Base-by-base conservation (phyloP, 2,888 invertebrate species). In the Thumatha senex region DNA sequence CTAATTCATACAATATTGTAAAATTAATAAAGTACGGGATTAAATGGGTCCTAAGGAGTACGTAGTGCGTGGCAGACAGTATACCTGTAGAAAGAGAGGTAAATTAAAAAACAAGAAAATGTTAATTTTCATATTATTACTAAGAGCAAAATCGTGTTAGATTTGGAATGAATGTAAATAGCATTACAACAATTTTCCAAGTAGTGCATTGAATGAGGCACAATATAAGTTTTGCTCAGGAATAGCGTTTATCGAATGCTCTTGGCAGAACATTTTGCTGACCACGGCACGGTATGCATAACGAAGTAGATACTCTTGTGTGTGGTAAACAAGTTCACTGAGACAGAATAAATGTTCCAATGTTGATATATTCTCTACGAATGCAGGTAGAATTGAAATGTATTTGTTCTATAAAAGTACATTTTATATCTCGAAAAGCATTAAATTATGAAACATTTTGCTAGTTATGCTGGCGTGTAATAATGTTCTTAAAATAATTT, bases 211-310 rank as follows among this genome's bases (percentile, higher is more conserved):
- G 46, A 46, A 55, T 51, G 53, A 55, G 52, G 50, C 61, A 74
- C 71, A 75, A 77, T 76, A 71, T 70, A 70, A 74, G 70, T 69
- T 75, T 74, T 59, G 59, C 69, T 70, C 75, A 70, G 70, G 74
- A 74, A 76, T 80, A 77, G 74, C 72, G 71, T 78, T 72, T 61
- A 61, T 63, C 69, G 72, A 74, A 75, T 77, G 78, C 74, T 75
- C 74, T 80, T 79, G 79, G 82, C 84, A 82, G 71, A 69, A 65
- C 67, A 69, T 78, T 65, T 76, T 65, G 76, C 78, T 79, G 79
- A 82, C 84, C 82, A 63, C 61, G 58, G 58, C 70, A 61, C 66
- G 75, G 79, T 70, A 78, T 79, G 84, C 82, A 83, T 83, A 83
- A 77, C 74, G 72, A 81, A 84, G 71, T 70, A 75, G 73, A 54